Conservation (phyloP, 1,140 invertebrate genomes). For the Heliconius melpomene region DNA sequence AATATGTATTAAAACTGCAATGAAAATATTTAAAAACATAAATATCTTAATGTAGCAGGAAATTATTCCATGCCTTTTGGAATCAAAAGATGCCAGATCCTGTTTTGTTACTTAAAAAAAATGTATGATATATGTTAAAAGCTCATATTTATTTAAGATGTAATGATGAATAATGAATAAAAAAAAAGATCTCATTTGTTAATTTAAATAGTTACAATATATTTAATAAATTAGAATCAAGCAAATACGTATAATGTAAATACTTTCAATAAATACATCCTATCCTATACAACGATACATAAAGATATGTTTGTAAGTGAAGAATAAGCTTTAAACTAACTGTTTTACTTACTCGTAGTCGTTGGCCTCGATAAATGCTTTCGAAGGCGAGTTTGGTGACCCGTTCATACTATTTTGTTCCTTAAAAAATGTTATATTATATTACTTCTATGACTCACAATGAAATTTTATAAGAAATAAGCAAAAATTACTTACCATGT, state of each 20-base stretch:
- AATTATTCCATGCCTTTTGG: too few relatives aligned
- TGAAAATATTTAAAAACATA: too few relatives aligned
- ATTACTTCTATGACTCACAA: conserved; percentile 22
- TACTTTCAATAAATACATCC: not conserved
- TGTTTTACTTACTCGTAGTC: conserved; percentile 64
- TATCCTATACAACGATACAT: not conserved
- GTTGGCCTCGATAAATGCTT: conserved; percentile 47
- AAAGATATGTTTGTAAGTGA: not conserved
- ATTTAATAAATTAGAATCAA: not conserved
- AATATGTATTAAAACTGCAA: too few relatives aligned
- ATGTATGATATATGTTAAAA: not conserved
- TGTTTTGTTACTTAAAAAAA: too few relatives aligned
- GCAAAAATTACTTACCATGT: conserved; percentile 25
- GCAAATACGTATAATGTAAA: not conserved
- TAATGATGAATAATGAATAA: not conserved
- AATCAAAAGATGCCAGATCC: too few relatives aligned
- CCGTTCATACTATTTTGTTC: conserved; percentile 50
- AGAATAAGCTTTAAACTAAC: not conserved
- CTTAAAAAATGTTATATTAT: conserved; percentile 44
- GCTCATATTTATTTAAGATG: not conserved
- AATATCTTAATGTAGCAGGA: too few relatives aligned
- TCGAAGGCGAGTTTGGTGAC: conserved; percentile 50
- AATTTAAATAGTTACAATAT: not conserved
- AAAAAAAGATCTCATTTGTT: not conserved
- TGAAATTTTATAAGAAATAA: conserved; percentile 4